Conservation (phyloP, 1,140 invertebrate genomes). For the Ostrea denselamellosa region DNA sequence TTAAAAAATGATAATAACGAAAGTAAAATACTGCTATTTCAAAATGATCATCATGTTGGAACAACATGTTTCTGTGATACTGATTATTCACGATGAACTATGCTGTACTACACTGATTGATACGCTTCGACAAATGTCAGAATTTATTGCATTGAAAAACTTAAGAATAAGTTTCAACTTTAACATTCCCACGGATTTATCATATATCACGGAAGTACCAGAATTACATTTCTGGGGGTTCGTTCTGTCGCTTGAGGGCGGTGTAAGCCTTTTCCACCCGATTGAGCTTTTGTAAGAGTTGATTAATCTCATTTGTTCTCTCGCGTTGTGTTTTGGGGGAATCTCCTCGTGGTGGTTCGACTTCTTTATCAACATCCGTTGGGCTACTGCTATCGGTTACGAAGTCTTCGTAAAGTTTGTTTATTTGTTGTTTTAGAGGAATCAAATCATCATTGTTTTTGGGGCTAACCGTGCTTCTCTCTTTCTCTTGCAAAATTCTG, state of each 20-base stretch:
- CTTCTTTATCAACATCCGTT: slow-evolving; percentile 20
- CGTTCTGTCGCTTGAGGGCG: slow-evolving; percentile 23
- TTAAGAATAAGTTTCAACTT: too few species aligned
- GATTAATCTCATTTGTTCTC: slow-evolving; percentile 44
- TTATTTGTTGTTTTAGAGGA: slow-evolving; percentile 46
- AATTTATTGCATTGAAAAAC: too few species aligned
- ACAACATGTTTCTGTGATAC: too few species aligned
- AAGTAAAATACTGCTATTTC: too few species aligned
- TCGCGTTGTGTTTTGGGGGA: slow-evolving; percentile 30
- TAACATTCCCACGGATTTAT: too few species aligned
- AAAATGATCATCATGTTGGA: too few species aligned
- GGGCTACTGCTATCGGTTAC: slow-evolving; percentile 22
- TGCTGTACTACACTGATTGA: too few species aligned
- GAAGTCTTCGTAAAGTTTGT: slow-evolving; percentile 49
- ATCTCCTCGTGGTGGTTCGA: not conserved
- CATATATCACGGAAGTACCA: too few species aligned
- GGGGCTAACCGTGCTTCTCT: slow-evolving; percentile 28
- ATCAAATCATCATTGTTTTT: slow-evolving; percentile 45
- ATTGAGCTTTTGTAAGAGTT: slow-evolving; percentile 46
- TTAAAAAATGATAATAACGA: too few species aligned
- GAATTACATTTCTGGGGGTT: not conserved
- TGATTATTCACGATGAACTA: too few species aligned
- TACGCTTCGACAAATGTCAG: too few species aligned
- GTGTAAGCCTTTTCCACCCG: slow-evolving; percentile 47
- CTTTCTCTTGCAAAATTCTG: slow-evolving; percentile 38